A percentile compares a stretch with the other conserved stretches of the same genome.
phyloP scores from a whole-genome alignment of 2,888 invertebrate species.

The Cheilosia scutellata region DNA sequence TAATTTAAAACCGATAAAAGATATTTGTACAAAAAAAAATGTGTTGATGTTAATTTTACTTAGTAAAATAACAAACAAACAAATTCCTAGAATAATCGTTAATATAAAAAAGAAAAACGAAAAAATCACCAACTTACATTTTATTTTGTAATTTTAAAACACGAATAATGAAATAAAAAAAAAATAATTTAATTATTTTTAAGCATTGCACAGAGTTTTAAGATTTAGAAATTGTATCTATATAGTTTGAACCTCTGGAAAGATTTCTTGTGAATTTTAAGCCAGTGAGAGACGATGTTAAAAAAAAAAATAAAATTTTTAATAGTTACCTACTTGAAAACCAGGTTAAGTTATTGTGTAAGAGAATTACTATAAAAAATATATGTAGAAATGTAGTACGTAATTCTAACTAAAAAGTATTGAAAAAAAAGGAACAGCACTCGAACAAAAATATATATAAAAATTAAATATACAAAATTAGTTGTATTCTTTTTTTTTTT shows the following conservation, averaged over 20 bases:
- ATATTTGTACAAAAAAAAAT: slow-evolving; percentile 67
- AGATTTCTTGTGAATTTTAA: slow-evolving; percentile 65
- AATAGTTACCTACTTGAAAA: slow-evolving; percentile 44
- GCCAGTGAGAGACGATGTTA: slow-evolving; percentile 58
- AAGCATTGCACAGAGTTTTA: slow-evolving; percentile 62
- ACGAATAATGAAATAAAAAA: slow-evolving; percentile 28
- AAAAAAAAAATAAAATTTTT: slow-evolving; percentile 58
- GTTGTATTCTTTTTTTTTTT: not conserved
- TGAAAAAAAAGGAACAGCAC: slow-evolving; percentile 58
- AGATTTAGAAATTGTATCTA: slow-evolving; percentile 42
- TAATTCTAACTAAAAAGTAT: slow-evolving; percentile 28
- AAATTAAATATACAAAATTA: slow-evolving; percentile 36
- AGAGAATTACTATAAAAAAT: slow-evolving; percentile 47
- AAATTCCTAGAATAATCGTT: slow-evolving; percentile 53
- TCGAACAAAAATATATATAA: slow-evolving; percentile 68
- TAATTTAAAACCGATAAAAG: slow-evolving; percentile 16
- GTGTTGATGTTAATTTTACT: slow-evolving; percentile 68
- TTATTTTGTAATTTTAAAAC: slow-evolving; percentile 16
- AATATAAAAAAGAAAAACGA: slow-evolving; percentile 5
- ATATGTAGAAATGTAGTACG: slow-evolving; percentile 51
- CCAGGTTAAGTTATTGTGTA: slow-evolving; percentile 43
- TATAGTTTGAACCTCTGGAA: slow-evolving; percentile 53
- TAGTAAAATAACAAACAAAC: slow-evolving; percentile 55
- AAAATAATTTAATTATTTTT: slow-evolving; percentile 72
- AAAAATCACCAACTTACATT: slow-evolving; percentile 18